phyloP scores from a whole-genome alignment of 1,140 invertebrate species.

The Steinernema feltiae region DNA sequence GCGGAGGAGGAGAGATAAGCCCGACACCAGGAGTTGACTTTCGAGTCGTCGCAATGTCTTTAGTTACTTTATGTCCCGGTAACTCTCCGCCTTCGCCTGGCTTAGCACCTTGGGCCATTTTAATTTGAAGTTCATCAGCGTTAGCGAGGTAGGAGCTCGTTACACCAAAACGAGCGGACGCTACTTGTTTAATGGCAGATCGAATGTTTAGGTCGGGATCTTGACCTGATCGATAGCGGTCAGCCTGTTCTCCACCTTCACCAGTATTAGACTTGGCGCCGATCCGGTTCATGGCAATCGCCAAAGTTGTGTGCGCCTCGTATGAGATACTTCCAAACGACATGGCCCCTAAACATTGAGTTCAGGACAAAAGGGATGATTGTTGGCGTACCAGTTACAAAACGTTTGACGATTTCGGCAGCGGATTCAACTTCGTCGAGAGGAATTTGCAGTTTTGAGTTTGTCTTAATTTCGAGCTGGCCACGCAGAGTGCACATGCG shows the following conservation, averaged over 20 bases:
- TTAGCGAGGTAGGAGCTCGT: slow-evolving; percentile 92
- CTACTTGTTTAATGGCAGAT: slow-evolving; percentile 75
- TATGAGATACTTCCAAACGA: slow-evolving; percentile 84
- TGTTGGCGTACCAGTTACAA: slow-evolving; percentile 56
- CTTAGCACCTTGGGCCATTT: slow-evolving; percentile 97
- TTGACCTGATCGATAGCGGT: slow-evolving; percentile 71
- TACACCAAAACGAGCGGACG: slow-evolving; percentile 93
- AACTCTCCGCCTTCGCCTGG: slow-evolving; percentile 90
- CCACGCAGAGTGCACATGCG: slow-evolving; percentile 81
- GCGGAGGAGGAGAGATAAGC: slow-evolving; percentile 92
- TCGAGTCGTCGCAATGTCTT: slow-evolving; percentile 86
- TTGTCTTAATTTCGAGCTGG: slow-evolving; percentile 74
- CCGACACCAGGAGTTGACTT: slow-evolving; percentile 96
- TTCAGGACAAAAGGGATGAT: slow-evolving; percentile 22
- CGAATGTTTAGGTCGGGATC: slow-evolving; percentile 68
- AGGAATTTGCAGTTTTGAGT: slow-evolving; percentile 68
- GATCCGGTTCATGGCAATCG: slow-evolving; percentile 92
- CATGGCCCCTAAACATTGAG: slow-evolving; percentile 69
- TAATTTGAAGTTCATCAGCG: slow-evolving; percentile 91
- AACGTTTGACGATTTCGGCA: slow-evolving; percentile 88
- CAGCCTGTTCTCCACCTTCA: slow-evolving; percentile 79
- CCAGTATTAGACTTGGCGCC: slow-evolving; percentile 94
- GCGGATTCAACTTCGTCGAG: slow-evolving; percentile 82
- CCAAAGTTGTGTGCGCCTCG: slow-evolving; percentile 87
- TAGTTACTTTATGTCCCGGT: slow-evolving; percentile 80